A percentile compares a stretch with the other conserved stretches of the same genome.
Evolutionary conservation across 2,113 vertebrate genomes (phyloP).

Genomic region (Alligator sinensis): DNA sequence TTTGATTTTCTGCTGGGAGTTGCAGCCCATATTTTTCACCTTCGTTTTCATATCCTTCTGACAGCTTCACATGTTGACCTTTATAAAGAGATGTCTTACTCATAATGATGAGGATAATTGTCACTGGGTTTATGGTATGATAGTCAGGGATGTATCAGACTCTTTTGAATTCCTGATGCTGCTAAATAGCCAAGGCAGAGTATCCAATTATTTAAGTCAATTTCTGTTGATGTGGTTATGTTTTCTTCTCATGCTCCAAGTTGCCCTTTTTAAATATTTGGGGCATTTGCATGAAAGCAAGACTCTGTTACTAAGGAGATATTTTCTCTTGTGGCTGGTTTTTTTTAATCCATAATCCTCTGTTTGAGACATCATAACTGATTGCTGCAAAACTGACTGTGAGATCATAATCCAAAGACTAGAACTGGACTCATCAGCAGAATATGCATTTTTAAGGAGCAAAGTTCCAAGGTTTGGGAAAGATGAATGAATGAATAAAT

Average conservation of each 20-base stretch:
- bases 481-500: background rate
- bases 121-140: accelerated
- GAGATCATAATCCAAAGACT: accelerated
- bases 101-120: background rate
- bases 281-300: accelerated
- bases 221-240: accelerated
- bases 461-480: background rate
- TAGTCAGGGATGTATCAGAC: background rate
- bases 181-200: background rate
- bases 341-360: background rate
- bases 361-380: accelerated
- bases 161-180: background rate
- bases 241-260: background rate
- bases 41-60: background rate
- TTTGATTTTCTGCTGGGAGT: background rate
- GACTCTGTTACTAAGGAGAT: background rate
- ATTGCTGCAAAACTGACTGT: background rate
- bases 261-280: accelerated
- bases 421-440: background rate
- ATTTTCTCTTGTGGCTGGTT: background rate
- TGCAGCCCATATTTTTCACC: background rate
- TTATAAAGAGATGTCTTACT: background rate
- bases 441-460: accelerated
- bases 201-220: accelerated
- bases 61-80: background rate